Base-by-base conservation (phyloP, 2,113 vertebrate species). In the Tor tambroides region DNA sequence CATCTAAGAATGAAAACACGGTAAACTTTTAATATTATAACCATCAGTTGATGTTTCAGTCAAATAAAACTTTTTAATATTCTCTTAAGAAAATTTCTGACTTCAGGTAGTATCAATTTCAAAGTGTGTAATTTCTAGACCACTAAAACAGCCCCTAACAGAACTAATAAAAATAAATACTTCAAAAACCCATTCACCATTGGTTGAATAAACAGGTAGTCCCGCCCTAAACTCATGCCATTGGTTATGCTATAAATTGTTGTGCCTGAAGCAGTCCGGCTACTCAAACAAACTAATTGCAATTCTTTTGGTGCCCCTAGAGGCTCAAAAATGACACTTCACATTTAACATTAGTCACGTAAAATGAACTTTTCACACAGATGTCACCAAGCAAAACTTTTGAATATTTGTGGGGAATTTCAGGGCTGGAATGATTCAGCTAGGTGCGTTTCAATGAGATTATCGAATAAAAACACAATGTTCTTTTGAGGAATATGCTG, bases 401-500 rank as follows among this genome's bases (percentile, higher is more conserved):
- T 3, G 49, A 56, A 54, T 56, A 78, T 28, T 78, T 10, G 46
- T 77, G 26, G 1, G 75, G 4, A 46, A 54, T 78, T 19, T 21
- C 46, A 32, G 8, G 26, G 49, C 49, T 32, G 17, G 17, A 32
- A 7, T 49, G 14, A 38, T 23, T 71, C 69, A 38, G 8, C 32
- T 77, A 6, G 7, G 32, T 21, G 26, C 28, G 4, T 23, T 80
- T 61, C 32, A n/a, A 12, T 32, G 61, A 79, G 76, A 79, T 21
- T 78, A 78, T 78, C 17, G 21, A 80, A 61, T 14, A 41, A 38
- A 61, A 4, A 23, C 21, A 79, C 49, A 54, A 14, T 61, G 19
- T 80, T 61, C 32, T 63, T 41, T 35, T 80, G 59, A 41, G 56
- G 32, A 41, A 41, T 80, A 80, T 35, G 78, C 78, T 38, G 51